Base-by-base conservation (phyloP, 1,140 invertebrate genomes). In the Drosophila lowei region DNA sequence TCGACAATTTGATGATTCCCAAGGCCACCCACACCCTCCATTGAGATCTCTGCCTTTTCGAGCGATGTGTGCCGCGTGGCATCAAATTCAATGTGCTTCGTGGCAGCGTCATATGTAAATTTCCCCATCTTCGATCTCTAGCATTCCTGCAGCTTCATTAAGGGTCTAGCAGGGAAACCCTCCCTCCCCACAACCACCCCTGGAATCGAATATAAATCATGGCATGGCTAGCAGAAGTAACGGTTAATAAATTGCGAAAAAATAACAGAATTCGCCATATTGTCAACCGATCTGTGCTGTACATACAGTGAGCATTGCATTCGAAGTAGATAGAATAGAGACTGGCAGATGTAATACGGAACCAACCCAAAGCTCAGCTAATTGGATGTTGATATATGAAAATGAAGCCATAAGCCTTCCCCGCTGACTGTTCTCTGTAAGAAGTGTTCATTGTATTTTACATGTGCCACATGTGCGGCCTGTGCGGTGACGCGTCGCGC, bases 41-140 rank as follows among this genome's bases (percentile, higher is more conserved):
- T 5, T 56, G 52, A 21, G 30, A 38, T 34, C 18, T 53, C 25
- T 7, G 30, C 13, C 25, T 34, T 41, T 57, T 59, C 74, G 60
- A 61, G 64, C 55, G 62, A 16, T 47, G 44, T 63, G 9, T 30
- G 71, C 68, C 72, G 56, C 56, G 50, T 68, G 73, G 34, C 78
- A 81, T 81, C 74, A 58, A 80, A 80, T 63, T 85, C 70, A 86
- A 88, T 86, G 74, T 53, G 44, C 49, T 58, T 73, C 76, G 73
- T 42, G 73, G 70, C 57, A 65, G 63, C 72, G 63, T 70, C 72
- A 77, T 67, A 80, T 86, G 80, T 71, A 86, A 77, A 85, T 86
- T 80, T 38, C 1, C 34, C 34, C 34, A 38, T 38, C 44, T 60
- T n/a, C n/a, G 59, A 54, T 52, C 21, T 46, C 28, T 18, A 44